These are phyloP conservation scores for Euphonia xanthogaster DNA, from an alignment of 2,797 vertebrate genomes.

Conservation along the genomic window DNA sequence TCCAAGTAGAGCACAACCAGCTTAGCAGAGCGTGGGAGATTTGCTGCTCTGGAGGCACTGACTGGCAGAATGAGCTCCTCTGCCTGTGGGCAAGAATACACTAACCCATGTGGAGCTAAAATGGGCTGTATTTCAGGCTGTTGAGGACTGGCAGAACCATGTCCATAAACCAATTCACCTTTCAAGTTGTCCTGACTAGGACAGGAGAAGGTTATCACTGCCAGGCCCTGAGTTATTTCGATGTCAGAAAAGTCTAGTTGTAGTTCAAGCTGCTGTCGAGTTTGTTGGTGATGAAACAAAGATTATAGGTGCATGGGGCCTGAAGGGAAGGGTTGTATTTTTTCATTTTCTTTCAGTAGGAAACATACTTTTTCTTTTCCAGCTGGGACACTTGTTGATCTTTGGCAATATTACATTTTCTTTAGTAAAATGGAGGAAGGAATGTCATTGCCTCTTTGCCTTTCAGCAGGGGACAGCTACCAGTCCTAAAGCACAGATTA, in stretches of 20 bases:
- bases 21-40: neutral
- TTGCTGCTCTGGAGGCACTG: neutral
- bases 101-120: neutral
- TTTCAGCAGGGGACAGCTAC: neutral
- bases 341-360: neutral
- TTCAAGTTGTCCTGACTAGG: neutral
- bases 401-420: neutral
- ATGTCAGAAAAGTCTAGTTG: neutral
- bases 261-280: neutral
- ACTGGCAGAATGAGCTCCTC: neutral
- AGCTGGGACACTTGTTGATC: neutral
- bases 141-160: neutral
- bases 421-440: neutral
- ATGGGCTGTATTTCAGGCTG: neutral
- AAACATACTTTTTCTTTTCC: neutral
- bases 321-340: neutral
- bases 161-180: neutral
- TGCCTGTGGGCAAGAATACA: neutral
- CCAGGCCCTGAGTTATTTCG: neutral
- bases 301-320: neutral
- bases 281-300: neutral
- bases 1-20: constrained; percentile 15
- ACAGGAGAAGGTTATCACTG: neutral
- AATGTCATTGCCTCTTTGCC: neutral
- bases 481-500: neutral